Conservation (phyloP, 1,140 invertebrate genomes). For the Bathynomus jamesi region DNA sequence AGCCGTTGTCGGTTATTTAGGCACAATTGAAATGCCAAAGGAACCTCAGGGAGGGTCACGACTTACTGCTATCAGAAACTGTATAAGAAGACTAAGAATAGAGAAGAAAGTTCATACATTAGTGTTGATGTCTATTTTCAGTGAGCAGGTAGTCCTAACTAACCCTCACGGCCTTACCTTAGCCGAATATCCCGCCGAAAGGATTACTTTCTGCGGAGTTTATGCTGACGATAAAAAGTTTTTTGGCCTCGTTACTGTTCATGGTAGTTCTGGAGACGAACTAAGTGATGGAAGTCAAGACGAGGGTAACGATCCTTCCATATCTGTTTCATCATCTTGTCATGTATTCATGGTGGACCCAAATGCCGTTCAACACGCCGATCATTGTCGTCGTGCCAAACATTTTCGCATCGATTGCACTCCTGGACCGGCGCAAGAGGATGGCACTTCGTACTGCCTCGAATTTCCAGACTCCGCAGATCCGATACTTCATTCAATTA, state of each 20-base stretch:
- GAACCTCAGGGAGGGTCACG: constrained; percentile 39
- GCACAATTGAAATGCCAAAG: constrained; percentile 71
- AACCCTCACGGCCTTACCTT: constrained; percentile 54
- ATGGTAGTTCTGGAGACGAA: constrained; percentile 40
- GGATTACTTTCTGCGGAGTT: constrained; percentile 80
- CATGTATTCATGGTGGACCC: constrained; percentile 91
- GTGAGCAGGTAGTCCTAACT: constrained; percentile 65
- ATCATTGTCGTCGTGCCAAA: constrained; percentile 65
- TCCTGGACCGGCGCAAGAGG: constrained; percentile 42
- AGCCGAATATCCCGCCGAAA: constrained; percentile 73
- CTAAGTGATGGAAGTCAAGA: constrained; percentile 33
- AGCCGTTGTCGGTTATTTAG: constrained; percentile 84
- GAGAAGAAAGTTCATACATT: constrained; percentile 80
- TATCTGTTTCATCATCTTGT: constrained; percentile 69
- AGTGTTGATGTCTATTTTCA: constrained; percentile 74
- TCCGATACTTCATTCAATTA: constrained; percentile 58
- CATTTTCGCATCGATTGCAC: constrained; percentile 72
- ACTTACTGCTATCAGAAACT: constrained; percentile 59
- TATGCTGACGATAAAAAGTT: constrained; percentile 78
- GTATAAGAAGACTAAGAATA: constrained; percentile 76
- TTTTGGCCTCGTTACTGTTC: constrained; percentile 83
- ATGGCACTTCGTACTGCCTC: constrained; percentile 53
- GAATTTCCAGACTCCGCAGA: constrained; percentile 86
- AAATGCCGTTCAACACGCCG: constrained; percentile 59
- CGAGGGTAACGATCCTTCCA: constrained; percentile 16